phyloP scores from a whole-genome alignment of 2,113 vertebrate genomes.

The Gyps fulvus region DNA sequence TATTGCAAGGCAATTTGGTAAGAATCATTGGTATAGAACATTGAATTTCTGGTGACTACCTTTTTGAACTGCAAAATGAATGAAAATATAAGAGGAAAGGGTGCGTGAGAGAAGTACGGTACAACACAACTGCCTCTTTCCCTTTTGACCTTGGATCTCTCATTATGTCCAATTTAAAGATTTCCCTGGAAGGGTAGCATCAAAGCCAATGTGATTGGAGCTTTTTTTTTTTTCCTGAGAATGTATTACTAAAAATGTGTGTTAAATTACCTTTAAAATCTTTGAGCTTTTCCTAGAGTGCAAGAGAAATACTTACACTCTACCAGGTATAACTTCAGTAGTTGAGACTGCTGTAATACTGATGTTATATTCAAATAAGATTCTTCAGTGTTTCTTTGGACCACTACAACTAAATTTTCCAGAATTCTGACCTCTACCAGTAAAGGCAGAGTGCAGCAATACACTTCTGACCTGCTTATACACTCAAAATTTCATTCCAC shows the following conservation, averaged over 20 bases:
- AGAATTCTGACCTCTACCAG: neutral
- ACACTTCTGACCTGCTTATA: neutral
- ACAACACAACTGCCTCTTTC: neutral
- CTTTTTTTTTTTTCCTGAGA: neutral
- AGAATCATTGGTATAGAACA: slow-evolving; percentile 23
- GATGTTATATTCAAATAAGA: neutral
- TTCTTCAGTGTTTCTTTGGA: neutral
- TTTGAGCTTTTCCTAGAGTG: neutral
- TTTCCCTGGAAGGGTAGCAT: neutral
- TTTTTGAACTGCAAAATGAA: slow-evolving; percentile 6
- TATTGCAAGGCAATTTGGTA: neutral
- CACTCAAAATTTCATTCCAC: neutral
- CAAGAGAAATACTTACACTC: neutral
- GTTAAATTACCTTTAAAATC: neutral
- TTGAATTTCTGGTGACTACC: neutral
- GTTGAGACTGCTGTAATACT: neutral
- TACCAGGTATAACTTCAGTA: rapidly evolving
- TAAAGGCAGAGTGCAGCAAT: neutral
- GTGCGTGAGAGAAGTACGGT: neutral
- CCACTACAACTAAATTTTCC: neutral
- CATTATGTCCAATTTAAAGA: neutral
- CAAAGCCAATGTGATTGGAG: neutral
- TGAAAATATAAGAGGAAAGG: neutral
- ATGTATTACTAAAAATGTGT: neutral
- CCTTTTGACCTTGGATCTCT: neutral